Conservation (phyloP, 1,140 invertebrate species). For the Drosophila littoralis region DNA sequence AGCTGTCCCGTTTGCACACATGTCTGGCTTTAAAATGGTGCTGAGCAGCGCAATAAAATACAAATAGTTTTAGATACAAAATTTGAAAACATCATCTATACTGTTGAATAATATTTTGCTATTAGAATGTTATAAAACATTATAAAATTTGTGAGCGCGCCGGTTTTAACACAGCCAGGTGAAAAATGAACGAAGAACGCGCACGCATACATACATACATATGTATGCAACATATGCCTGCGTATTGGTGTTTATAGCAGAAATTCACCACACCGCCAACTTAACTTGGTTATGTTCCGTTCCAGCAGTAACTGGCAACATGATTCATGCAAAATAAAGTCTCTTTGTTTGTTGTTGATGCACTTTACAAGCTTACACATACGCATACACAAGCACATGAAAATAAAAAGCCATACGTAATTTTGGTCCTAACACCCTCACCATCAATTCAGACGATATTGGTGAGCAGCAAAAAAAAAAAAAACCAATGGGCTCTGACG, state of each 20-base stretch:
- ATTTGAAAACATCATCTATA: slow-evolving; percentile 1
- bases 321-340: slow-evolving; percentile 68
- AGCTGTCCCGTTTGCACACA: slow-evolving; percentile 55
- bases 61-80: slow-evolving; percentile 15
- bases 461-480: slow-evolving; percentile 16
- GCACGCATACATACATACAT: not conserved
- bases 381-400: slow-evolving; percentile 15
- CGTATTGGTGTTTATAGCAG: slow-evolving; percentile 23
- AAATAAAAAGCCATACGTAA: slow-evolving; percentile 34
- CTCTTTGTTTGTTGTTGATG: slow-evolving; percentile 73
- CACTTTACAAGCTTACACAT: slow-evolving; percentile 30
- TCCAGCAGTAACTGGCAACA: slow-evolving; percentile 44
- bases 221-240: not conserved
- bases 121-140: not conserved
- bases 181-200: not conserved
- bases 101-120: not conserved
- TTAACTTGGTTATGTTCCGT: slow-evolving; percentile 55
- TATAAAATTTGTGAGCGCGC: no score
- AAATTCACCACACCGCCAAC: slow-evolving; percentile 68
- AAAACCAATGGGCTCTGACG: slow-evolving; percentile 17
- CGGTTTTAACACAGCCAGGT: no score
- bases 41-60: slow-evolving; percentile 26
- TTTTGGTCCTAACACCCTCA: slow-evolving; percentile 68
- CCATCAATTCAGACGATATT: slow-evolving; percentile 28
- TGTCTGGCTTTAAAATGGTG: slow-evolving; percentile 46